Evolutionary conservation across 2,113 vertebrate genomes (phyloP).

Genomic region (Myrmecobius fasciatus): DNA sequence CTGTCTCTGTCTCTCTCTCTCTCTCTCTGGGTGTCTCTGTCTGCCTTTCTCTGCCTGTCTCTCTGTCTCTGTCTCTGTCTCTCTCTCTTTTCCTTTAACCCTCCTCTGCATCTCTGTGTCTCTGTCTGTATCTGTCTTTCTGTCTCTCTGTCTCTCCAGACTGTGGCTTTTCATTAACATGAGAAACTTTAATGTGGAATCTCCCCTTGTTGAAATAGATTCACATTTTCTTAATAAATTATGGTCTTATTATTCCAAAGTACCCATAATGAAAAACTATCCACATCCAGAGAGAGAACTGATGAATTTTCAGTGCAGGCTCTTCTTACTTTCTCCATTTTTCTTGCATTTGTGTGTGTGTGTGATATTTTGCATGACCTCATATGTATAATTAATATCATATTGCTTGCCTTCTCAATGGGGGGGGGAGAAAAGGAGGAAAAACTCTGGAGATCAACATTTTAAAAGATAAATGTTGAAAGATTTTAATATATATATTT

Average conservation of each 20-base stretch:
- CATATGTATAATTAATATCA: neutral
- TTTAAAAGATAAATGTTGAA: neutral
- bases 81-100: no score
- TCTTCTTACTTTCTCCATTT: neutral
- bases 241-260: neutral
- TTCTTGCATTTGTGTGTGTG: neutral
- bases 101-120: no score
- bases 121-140: no score
- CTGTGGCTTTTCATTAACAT: neutral
- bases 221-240: neutral
- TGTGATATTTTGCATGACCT: neutral
- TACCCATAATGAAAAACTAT: neutral
- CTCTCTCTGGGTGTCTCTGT: no score
- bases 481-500: neutral
- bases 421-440: neutral
- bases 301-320: neutral
- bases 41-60: no score
- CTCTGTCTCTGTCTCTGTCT: no score
- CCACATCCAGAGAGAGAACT: neutral
- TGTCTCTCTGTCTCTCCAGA: no score
- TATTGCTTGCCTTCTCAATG: neutral
- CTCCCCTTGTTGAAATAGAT: neutral
- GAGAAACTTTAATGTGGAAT: neutral
- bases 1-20: no score
- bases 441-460: neutral